Conservation (phyloP, 2,113 vertebrate species). For the Donacobius atricapilla region DNA sequence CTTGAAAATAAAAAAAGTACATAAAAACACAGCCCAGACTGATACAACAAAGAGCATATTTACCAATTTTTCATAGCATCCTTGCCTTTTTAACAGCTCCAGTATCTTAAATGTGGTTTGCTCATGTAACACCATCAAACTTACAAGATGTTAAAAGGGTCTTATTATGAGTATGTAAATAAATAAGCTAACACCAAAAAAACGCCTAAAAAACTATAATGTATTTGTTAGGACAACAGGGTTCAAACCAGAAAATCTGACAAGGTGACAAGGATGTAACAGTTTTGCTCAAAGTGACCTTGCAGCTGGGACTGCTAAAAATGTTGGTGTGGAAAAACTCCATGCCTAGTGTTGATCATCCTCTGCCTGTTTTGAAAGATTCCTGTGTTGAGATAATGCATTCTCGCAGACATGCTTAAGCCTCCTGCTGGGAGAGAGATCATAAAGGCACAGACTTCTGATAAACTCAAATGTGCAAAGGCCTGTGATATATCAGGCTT, state of each 20-base stretch:
- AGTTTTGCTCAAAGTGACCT: background rate
- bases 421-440: background rate
- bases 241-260: accelerated
- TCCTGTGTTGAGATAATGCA: background rate
- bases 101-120: background rate
- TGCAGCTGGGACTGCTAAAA: background rate
- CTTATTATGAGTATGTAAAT: background rate
- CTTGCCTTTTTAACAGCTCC: background rate
- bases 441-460: background rate
- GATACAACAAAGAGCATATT: conserved; percentile 66
- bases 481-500: accelerated
- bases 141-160: background rate
- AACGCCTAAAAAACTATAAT: background rate
- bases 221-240: background rate
- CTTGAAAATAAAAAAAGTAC: background rate
- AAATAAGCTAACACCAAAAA: background rate
- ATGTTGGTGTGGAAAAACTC: background rate
- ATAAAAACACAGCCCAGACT: background rate
- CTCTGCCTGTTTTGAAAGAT: background rate
- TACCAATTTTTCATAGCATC: conserved; percentile 57
- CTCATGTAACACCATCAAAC: background rate
- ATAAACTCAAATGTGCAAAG: background rate
- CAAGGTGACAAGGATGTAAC: background rate
- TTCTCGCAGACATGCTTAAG: background rate
- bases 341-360: background rate